phyloP scores from a whole-genome alignment of 2,888 invertebrate species.

The Frankliniella intonsa region DNA sequence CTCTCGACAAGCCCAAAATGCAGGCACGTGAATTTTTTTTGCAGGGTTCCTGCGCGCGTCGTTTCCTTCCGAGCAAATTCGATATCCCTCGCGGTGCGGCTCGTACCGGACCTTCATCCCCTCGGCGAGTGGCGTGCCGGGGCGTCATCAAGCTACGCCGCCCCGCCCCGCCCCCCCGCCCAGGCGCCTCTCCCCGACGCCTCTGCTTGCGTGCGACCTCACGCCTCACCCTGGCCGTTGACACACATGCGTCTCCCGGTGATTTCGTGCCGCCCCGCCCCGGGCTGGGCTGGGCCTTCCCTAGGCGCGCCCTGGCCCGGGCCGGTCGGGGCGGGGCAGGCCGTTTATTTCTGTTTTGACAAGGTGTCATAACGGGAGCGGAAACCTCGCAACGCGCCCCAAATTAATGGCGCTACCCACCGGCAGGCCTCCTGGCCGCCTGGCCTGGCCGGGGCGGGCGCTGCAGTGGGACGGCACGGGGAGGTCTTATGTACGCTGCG shows the following conservation, averaged over 20 bases:
- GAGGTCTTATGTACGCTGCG: too few relatives aligned
- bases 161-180: neutral
- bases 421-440: neutral
- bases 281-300: neutral
- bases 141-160: neutral
- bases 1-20: too few relatives aligned
- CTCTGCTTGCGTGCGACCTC: neutral
- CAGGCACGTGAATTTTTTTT: neutral
- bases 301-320: neutral
- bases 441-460: neutral
- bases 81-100: too few relatives aligned
- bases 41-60: neutral
- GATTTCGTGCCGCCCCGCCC: neutral
- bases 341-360: slow-evolving; percentile 17
- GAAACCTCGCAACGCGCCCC: neutral
- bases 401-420: neutral
- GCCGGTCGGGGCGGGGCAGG: neutral
- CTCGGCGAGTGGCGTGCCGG: neutral
- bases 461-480: neutral
- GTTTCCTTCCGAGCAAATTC: neutral
- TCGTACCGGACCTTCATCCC: too few relatives aligned
- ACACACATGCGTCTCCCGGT: slow-evolving; percentile 14
- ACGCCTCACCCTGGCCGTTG: neutral
- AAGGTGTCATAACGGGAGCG: slow-evolving; percentile 18
- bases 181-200: neutral